A percentile compares a stretch with the other conserved stretches of the same genome.
Evolutionary conservation across 2,113 vertebrate genomes (phyloP).

Genomic region (Oreochromis tanganicae): DNA sequence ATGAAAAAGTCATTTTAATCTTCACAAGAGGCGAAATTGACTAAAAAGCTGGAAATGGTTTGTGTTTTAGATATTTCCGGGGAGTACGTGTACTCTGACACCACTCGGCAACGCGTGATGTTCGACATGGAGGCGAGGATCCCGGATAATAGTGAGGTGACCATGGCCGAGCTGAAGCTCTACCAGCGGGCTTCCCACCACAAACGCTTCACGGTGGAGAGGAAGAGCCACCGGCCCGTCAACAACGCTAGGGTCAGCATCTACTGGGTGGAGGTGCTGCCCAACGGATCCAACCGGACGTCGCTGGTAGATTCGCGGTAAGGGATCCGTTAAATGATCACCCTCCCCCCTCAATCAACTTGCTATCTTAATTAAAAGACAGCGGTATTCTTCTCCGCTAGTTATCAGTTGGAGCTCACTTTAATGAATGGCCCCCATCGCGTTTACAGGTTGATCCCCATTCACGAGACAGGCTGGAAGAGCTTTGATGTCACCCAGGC

Average conservation of each 20-base stretch:
- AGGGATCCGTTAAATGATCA: background rate
- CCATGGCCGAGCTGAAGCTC: conserved; percentile 88
- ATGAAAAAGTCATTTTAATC: background rate
- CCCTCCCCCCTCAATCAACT: accelerated
- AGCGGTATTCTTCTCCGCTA: background rate
- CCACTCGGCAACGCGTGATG: conserved; percentile 75
- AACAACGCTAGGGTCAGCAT: conserved; percentile 84
- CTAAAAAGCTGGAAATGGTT: background rate
- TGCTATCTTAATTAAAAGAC: background rate
- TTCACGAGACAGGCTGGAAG: conserved; percentile 88
- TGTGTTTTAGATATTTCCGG: conserved; percentile 76
- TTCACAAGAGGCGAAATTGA: accelerated
- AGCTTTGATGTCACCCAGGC: conserved; percentile 95
- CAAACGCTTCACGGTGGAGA: conserved; percentile 60
- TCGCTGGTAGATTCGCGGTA: conserved; percentile 90
- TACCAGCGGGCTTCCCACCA: conserved; percentile 81
- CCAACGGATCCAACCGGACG: conserved; percentile 82
- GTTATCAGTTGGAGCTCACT: background rate
- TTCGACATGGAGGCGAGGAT: conserved; percentile 90
- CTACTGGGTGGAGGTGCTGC: conserved; percentile 82
- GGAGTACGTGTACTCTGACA: conserved; percentile 77
- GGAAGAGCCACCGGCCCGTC: conserved; percentile 67
- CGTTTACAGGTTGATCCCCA: conserved; percentile 80
- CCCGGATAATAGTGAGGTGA: conserved; percentile 86
- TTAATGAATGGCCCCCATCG: conserved; percentile 29